Evolutionary conservation across 2,113 vertebrate genomes (phyloP), one percentile per base, ranked within the genome.

Genomic region (Myotis brandtii): DNA sequence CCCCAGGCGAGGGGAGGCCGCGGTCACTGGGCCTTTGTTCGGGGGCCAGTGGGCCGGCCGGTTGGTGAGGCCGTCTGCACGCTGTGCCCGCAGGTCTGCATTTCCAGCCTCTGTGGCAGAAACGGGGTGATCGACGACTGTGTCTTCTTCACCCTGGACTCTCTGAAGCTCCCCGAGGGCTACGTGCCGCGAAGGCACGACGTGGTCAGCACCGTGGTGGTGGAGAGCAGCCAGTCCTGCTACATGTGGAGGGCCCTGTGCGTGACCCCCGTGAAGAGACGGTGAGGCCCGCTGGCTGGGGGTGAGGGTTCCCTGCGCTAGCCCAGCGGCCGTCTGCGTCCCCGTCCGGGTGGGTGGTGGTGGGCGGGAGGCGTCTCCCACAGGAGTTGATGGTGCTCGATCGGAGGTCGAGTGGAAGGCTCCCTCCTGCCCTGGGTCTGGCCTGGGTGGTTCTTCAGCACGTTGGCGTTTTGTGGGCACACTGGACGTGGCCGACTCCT

Each of bases 171-270:
- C 76, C 99, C 99, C 1, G 90, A 98, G 25, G 92, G 98, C 21
- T 99, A 99, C 64, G 83, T 90, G 40, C 99, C 99, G 1, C 52
- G 37, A 2, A 97, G 69, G 16, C 96, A 98, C 3, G 98, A 99
- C 43, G 6, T 99, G 32, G 99, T 99, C 96, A 99, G 98, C 64
- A 66, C 99, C 0, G 98, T 99, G 70, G 99, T 99, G 94, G 98
- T 99, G 97, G 99, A 99, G 97, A 99, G 99, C 98, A 99, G 91
- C 97, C 99, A 99, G 98, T 99, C 99, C 0, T 98, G 99, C 79
- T 99, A 99, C 59, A 50, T 98, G 82, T 99, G 99, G 99, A 98
- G 99, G 98, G 99, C 99, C 0, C 97, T 99, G 54, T 99, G 99
- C 94, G 98, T 99, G 97, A 98, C 98, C 4, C 99, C 99, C 0